phyloP scores from a whole-genome alignment of 2,888 invertebrate genomes.

The Apamea sordens region DNA sequence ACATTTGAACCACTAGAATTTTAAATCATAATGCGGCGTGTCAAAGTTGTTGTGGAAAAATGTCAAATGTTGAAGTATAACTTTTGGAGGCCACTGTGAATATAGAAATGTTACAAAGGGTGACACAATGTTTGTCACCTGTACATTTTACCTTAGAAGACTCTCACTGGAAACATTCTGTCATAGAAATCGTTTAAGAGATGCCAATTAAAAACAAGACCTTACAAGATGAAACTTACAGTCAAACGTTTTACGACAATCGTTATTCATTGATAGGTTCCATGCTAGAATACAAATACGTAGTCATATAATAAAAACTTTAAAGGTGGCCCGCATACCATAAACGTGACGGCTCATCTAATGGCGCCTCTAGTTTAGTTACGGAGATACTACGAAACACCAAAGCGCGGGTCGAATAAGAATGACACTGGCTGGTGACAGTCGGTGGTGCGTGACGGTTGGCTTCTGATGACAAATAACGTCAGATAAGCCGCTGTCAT shows the following conservation, averaged over 20 bases:
- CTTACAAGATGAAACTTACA: background rate
- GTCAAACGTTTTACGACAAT: background rate
- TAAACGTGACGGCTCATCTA: background rate
- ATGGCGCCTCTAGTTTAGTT: slow-evolving; percentile 2
- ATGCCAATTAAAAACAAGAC: background rate
- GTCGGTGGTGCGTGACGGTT: background rate
- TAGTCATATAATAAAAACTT: background rate
- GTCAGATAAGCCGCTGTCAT: background rate
- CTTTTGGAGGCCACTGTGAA: too few species aligned
- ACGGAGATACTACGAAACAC: background rate
- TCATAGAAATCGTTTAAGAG: background rate
- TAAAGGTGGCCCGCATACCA: background rate
- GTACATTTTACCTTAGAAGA: background rate
- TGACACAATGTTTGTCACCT: background rate
- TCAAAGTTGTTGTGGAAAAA: background rate
- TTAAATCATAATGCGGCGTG: background rate
- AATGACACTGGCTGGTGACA: background rate
- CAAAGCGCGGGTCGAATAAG: background rate
- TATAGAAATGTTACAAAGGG: too few species aligned
- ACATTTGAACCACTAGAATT: background rate
- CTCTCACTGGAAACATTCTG: background rate
- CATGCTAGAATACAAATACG: background rate
- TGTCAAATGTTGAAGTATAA: too few species aligned
- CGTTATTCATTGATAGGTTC: background rate
- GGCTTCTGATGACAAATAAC: background rate